Evolutionary conservation across 1,140 invertebrate species (phyloP), one percentile per base, ranked within the genome.

Genomic region (Propsilocerus akamusi): DNA sequence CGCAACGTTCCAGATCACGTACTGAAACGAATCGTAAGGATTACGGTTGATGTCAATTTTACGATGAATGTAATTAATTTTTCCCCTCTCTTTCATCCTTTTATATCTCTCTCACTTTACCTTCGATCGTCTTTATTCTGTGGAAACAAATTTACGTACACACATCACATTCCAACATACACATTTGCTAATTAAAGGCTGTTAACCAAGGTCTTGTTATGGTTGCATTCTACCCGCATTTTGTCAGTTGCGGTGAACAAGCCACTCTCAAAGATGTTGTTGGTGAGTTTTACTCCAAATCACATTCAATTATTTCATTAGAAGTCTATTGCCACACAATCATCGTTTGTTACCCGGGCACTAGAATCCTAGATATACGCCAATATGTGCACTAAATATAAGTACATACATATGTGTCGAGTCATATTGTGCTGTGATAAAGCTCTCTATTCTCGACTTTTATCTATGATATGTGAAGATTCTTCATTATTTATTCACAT

Each of bases 1-100:
- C 68, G 89, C 56, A 94, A 94, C 64, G 88, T 92, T 30, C 84
- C 82, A 52, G 87, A 83, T 64, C 78, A 84, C 61, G 80, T 89
- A 51, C 77, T 92, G 52, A 71, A 77, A 58, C 71, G 75, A 58
- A 68, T 87, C 70, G 86, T 90, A 70, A 75, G 76, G 71, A 53
- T n/a, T n/a, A n/a, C n/a, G n/a, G n/a, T n/a, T n/a, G n/a, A 22
- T 26, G 12, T n/a, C 24, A 17, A 10, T 20, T 46, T 8, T 46
- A 17, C 10, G 22, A 20, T 3, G 4, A 20, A 2, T 46, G n/a
- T 46, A 46, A 46, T 46, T 8, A 14, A 17, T 11, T 47, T 23
- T 46, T 30, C n/a, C 7, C n/a, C n/a, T n/a, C 7, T 30, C 28
- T 30, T 6, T 30, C n/a, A 30, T 30, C 28, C 28, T 11, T 30